phyloP scores from a whole-genome alignment of 2,797 vertebrate species.

The Arctocebus calabarensis region DNA sequence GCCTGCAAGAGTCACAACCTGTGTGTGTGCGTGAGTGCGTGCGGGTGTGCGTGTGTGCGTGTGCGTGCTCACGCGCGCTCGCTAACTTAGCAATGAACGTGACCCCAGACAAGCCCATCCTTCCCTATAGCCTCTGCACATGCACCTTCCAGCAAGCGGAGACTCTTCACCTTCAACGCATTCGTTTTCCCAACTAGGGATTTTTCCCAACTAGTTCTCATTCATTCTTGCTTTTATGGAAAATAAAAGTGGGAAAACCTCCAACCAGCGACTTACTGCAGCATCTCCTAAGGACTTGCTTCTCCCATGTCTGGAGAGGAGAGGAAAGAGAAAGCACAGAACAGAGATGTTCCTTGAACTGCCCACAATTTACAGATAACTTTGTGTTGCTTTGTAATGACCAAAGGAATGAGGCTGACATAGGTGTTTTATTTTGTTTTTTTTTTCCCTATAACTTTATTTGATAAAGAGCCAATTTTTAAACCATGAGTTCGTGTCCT shows the following conservation, averaged over 20 bases:
- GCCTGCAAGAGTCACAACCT: slow-evolving; percentile 88
- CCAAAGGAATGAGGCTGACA: slow-evolving; percentile 93
- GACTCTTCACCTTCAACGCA: slow-evolving; percentile 31
- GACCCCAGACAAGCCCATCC: slow-evolving; percentile 19
- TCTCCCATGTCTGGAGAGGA: slow-evolving; percentile 69
- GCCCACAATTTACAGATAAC: slow-evolving; percentile 86
- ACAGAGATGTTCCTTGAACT: slow-evolving; percentile 82
- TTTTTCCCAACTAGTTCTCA: slow-evolving; percentile 84
- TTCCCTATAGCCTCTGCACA: slow-evolving; percentile 45
- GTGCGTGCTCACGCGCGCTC: background rate
- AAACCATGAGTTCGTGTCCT: slow-evolving; percentile 87
- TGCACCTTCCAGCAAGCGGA: slow-evolving; percentile 33
- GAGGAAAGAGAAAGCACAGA: slow-evolving; percentile 81
- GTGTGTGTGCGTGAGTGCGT: slow-evolving; percentile 51
- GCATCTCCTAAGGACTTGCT: slow-evolving; percentile 81
- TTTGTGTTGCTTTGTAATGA: slow-evolving; percentile 93
- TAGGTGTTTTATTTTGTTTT: slow-evolving; percentile 76
- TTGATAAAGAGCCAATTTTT: slow-evolving; percentile 89
- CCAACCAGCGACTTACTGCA: slow-evolving; percentile 76
- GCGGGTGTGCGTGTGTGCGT: no score
- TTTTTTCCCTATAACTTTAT: slow-evolving; percentile 81
- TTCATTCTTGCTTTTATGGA: slow-evolving; percentile 87
- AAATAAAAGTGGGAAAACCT: slow-evolving; percentile 77
- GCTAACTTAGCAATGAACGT: slow-evolving; percentile 67
- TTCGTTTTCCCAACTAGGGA: slow-evolving; percentile 51